Conservation (phyloP, 1,140 invertebrate genomes). For the Chlorops oryzae region DNA sequence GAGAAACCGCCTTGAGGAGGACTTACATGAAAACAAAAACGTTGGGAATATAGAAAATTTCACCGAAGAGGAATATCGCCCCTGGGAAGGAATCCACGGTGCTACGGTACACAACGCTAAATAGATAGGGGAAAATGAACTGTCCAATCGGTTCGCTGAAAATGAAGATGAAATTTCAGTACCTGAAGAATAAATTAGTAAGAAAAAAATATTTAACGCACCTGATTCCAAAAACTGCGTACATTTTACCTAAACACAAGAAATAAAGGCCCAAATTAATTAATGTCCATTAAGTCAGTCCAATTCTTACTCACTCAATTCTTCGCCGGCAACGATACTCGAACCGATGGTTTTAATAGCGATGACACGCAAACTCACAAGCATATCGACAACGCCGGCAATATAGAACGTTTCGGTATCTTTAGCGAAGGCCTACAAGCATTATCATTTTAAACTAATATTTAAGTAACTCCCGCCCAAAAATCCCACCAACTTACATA, state of each 20-base stretch:
- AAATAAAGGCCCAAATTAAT: background rate
- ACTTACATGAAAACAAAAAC: slow-evolving; percentile 45
- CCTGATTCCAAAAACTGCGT: slow-evolving; percentile 44
- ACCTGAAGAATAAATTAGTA: no score
- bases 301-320: slow-evolving; percentile 31
- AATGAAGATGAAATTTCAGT: background rate
- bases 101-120: slow-evolving; percentile 32
- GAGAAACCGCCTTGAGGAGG: background rate
- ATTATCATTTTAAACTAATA: background rate
- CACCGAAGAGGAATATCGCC: slow-evolving; percentile 39
- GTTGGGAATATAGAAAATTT: slow-evolving; percentile 43
- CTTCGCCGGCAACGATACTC: slow-evolving; percentile 38
- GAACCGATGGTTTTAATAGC: slow-evolving; percentile 44
- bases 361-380: slow-evolving; percentile 39
- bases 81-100: slow-evolving; percentile 40
- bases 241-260: slow-evolving; percentile 43
- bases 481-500: slow-evolving; percentile 28
- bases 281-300: background rate
- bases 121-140: slow-evolving; percentile 43
- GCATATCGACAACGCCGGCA: slow-evolving; percentile 40
- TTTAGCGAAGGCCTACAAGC: slow-evolving; percentile 36
- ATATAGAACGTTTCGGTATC: slow-evolving; percentile 34
- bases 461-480: background rate
- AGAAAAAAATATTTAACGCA: no score
- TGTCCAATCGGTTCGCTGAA: slow-evolving; percentile 31